These are phyloP conservation scores for Prinia subflava DNA, from an alignment of 2,113 vertebrate genomes.

Conservation along the genomic window DNA sequence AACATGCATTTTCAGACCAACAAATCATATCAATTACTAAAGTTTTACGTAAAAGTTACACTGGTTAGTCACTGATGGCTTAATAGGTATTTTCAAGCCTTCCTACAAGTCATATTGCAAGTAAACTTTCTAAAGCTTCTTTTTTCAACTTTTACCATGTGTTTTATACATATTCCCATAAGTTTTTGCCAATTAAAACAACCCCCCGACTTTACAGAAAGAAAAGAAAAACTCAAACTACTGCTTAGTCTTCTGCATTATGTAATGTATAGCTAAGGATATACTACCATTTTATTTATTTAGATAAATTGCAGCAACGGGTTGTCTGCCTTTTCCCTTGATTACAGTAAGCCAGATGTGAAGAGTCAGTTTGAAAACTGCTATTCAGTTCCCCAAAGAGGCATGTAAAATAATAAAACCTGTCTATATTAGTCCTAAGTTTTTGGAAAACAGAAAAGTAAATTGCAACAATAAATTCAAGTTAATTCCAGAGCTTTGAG, in stretches of 20 bases:
- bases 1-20: not conserved
- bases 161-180: not conserved
- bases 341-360: not conserved
- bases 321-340: not conserved
- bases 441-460: not conserved
- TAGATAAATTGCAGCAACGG: not conserved
- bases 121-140: not conserved
- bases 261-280: not conserved
- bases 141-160: not conserved
- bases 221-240: not conserved
- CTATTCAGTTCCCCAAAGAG: not conserved
- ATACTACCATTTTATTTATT: not conserved
- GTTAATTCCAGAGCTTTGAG: not conserved
- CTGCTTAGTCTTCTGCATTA: not conserved
- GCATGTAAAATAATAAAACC: not conserved
- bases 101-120: not conserved
- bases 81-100: not conserved
- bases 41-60: not conserved
- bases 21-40: not conserved
- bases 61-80: not conserved
- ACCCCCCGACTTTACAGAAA: accelerated
- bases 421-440: not conserved
- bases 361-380: not conserved
- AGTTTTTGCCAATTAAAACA: not conserved
- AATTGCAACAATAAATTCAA: not conserved